A percentile compares a stretch with the other conserved stretches of the same genome.
These are phyloP conservation scores for Lasaia peninsularis DNA, from an alignment of 1,140 invertebrate genomes.

Conservation along the genomic window DNA sequence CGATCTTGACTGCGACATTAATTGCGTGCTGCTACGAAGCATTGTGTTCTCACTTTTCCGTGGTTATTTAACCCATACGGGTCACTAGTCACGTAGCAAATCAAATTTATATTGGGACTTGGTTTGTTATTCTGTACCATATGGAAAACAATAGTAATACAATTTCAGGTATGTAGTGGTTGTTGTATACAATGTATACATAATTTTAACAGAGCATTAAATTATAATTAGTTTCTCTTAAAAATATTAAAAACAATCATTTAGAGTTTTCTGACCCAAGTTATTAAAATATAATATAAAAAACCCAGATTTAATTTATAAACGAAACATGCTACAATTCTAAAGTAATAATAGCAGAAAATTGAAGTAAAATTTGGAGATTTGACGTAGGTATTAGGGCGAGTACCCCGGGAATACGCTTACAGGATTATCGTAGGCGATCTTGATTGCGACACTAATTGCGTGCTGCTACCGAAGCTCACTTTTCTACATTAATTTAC, in stretches of 20 bases:
- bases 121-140: conserved; percentile 33
- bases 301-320: too few relatives aligned
- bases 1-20: conserved; percentile 50
- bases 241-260: too few relatives aligned
- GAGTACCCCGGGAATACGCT: conserved; percentile 28
- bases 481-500: conserved; percentile 45
- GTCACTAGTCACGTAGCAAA: conserved; percentile 38
- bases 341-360: conserved; percentile 8
- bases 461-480: conserved; percentile 32
- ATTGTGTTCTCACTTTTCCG: conserved; percentile 41
- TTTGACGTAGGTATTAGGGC: conserved; percentile 22
- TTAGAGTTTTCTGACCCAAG: too few relatives aligned
- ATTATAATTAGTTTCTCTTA: too few relatives aligned
- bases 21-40: conserved; percentile 37
- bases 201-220: too few relatives aligned
- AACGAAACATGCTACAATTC: too few relatives aligned
- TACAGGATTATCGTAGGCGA: conserved; percentile 42
- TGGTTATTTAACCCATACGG: conserved; percentile 37
- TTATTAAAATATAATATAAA: too few relatives aligned
- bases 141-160: conserved; percentile 14
- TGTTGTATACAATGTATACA: too few relatives aligned
- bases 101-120: conserved; percentile 38
- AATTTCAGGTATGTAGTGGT: not conserved
- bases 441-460: conserved; percentile 54
- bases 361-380: conserved; percentile 8